phyloP scores from a whole-genome alignment of 2,888 invertebrate species.

The Hirtodrosophila trivittata region DNA sequence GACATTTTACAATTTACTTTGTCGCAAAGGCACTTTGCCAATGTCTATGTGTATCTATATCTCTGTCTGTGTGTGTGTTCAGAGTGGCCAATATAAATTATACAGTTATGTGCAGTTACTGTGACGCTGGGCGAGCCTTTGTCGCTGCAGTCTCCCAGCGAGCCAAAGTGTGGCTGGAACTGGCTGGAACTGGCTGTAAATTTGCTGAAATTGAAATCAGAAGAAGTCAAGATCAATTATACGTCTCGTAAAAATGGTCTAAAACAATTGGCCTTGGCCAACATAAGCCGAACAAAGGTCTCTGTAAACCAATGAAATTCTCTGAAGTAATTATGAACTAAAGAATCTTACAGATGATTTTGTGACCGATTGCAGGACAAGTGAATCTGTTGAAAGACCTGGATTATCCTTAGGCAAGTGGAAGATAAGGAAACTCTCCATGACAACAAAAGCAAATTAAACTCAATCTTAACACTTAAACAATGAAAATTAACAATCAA shows the following conservation, averaged over 20 bases:
- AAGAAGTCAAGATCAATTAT: conserved; percentile 30
- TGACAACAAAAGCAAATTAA: too few relatives aligned
- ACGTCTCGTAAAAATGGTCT: background rate
- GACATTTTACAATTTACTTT: conserved; percentile 79
- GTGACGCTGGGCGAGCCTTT: conserved; percentile 36
- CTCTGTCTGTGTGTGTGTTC: conserved; percentile 35
- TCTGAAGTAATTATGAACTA: too few relatives aligned
- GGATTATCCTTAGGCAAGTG: too few relatives aligned
- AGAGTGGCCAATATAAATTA: conserved; percentile 75
- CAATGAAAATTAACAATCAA: too few relatives aligned
- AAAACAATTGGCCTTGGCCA: background rate
- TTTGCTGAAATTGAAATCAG: conserved; percentile 31
- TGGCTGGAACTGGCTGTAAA: conserved; percentile 29
- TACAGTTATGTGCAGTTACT: conserved; percentile 74
- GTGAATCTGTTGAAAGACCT: too few relatives aligned
- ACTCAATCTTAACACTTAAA: too few relatives aligned
- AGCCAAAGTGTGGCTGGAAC: conserved; percentile 22
- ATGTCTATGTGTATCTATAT: conserved; percentile 20
- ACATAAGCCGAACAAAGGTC: background rate
- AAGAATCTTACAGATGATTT: too few relatives aligned
- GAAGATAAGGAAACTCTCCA: too few relatives aligned
- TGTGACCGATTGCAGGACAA: too few relatives aligned
- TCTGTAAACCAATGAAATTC: conserved; percentile 14
- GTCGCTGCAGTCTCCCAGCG: conserved; percentile 16
- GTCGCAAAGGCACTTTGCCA: conserved; percentile 72